Conservation (phyloP, 1,140 invertebrate genomes). For the Hyphantria cunea region DNA sequence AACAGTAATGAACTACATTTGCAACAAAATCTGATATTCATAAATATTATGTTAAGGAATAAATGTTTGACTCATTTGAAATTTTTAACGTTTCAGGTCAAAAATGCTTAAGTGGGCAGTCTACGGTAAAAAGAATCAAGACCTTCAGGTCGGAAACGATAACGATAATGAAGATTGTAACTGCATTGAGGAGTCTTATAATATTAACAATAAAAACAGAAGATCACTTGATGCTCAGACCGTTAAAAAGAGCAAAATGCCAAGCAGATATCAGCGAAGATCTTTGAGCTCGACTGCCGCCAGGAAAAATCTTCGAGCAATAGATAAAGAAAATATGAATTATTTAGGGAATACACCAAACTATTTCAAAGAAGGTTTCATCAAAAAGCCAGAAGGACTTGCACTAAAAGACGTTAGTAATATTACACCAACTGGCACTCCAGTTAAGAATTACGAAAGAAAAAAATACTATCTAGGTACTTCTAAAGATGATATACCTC, state of each 20-base stretch:
- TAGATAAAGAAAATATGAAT: conserved; percentile 74
- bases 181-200: conserved; percentile 43
- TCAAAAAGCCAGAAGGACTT: conserved; percentile 65
- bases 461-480: conserved; percentile 53
- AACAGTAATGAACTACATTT: no score
- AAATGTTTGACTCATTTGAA: not conserved
- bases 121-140: conserved; percentile 73
- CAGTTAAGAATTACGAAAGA: conserved; percentile 56
- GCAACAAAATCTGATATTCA: no score
- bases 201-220: conserved; percentile 45
- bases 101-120: conserved; percentile 79
- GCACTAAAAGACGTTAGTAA: conserved; percentile 76
- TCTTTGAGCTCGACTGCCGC: conserved; percentile 60
- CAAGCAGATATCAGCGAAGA: conserved; percentile 71
- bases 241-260: conserved; percentile 73
- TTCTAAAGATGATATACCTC: conserved; percentile 60
- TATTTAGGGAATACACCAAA: conserved; percentile 73
- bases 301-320: conserved; percentile 59
- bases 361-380: conserved; percentile 69
- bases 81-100: conserved; percentile 53
- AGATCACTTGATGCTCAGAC: conserved; percentile 68
- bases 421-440: conserved; percentile 67
- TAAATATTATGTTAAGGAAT: no score
- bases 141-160: conserved; percentile 45
- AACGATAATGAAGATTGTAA: conserved; percentile 44